A percentile compares a stretch with the other conserved stretches of the same genome.
Conservation (phyloP, 2,888 invertebrate genomes). For the Ligdia adustata region DNA sequence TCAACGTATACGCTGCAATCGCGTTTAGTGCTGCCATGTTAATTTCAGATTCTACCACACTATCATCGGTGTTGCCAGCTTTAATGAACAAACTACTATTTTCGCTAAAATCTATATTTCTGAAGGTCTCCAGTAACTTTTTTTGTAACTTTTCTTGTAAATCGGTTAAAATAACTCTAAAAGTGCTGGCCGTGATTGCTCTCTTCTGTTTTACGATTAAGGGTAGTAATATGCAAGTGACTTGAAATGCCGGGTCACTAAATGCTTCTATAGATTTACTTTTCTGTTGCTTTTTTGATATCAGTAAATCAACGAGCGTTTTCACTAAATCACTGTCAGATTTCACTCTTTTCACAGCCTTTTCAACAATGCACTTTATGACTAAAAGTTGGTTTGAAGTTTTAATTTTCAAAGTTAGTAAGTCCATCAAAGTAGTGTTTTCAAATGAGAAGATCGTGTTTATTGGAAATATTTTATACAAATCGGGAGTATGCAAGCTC, state of each 20-base stretch:
- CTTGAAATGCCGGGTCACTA: constrained; percentile 67
- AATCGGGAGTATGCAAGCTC: constrained; percentile 66
- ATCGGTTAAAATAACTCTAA: constrained; percentile 67
- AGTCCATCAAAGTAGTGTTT: constrained; percentile 54
- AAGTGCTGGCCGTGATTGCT: constrained; percentile 62
- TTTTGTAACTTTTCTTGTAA: constrained; percentile 72
- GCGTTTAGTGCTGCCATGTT: constrained; percentile 68
- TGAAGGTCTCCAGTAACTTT: constrained; percentile 63
- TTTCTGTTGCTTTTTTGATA: constrained; percentile 52
- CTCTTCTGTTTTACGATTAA: constrained; percentile 72
- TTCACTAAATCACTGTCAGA: constrained; percentile 66
- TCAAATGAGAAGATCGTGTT: constrained; percentile 65
- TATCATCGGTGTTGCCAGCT: constrained; percentile 57
- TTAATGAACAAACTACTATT: constrained; percentile 41
- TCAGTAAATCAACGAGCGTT: constrained; percentile 61
- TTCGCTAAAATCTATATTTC: constrained; percentile 60
- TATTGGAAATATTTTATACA: constrained; percentile 69
- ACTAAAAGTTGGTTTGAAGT: constrained; percentile 58
- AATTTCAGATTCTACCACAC: constrained; percentile 51
- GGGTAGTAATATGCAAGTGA: constrained; percentile 67
- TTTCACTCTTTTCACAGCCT: constrained; percentile 70
- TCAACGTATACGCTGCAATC: constrained; percentile 70
- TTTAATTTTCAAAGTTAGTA: constrained; percentile 66
- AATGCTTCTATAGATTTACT: constrained; percentile 59
- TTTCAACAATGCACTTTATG: constrained; percentile 63